Evolutionary conservation across 2,888 invertebrate species (phyloP), one percentile per base, ranked within the genome.

Genomic region (Craniophora ligustri): DNA sequence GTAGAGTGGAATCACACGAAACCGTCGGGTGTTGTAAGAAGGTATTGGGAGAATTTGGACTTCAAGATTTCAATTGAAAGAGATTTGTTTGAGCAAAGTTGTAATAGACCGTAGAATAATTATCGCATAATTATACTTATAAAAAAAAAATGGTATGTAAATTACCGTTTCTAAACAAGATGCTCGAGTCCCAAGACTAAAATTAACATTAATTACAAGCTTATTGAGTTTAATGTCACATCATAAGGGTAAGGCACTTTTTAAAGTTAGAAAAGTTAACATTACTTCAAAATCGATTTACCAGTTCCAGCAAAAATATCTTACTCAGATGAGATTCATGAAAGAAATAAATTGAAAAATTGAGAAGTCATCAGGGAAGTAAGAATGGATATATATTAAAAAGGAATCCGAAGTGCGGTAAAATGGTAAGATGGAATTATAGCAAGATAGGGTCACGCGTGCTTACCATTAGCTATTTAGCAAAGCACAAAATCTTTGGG

Each of bases 1-100:
- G 54, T 55, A 67, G 63, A 67, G 67, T 67, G 58, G 62, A 71
- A 79, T 75, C 66, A 71, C 56, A 62, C 54, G 49, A 63, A 36
- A 11, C 39, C 21, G 21, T 60, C 42, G 13, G 26, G 39, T 35
- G 10, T 59, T 35, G 40, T 44, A 44, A 35, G n/a, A 66, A 42
- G n/a, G 15, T 8, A 15, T 7, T 32, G 1, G 7, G 1, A 1
- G 10, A 16, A 34, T 16, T 14, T 34, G n/a, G 5, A 16, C 10
- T 7, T 8, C 2, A 1, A 5, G 32, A 32, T 2, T 8, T 10
- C 10, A 11, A 19, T 0, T 26, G 5, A 26, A 26, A 26, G 26
- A 26, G n/a, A 4, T n/a, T 26, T 23, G n/a, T n/a, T 3, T 23
- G 10, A 26, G n/a, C n/a, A n/a, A n/a, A n/a, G n/a, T n/a, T 26